Evolutionary conservation across 2,888 invertebrate genomes (phyloP), one percentile per base, ranked within the genome.

Genomic region (Isotomurus palustris): DNA sequence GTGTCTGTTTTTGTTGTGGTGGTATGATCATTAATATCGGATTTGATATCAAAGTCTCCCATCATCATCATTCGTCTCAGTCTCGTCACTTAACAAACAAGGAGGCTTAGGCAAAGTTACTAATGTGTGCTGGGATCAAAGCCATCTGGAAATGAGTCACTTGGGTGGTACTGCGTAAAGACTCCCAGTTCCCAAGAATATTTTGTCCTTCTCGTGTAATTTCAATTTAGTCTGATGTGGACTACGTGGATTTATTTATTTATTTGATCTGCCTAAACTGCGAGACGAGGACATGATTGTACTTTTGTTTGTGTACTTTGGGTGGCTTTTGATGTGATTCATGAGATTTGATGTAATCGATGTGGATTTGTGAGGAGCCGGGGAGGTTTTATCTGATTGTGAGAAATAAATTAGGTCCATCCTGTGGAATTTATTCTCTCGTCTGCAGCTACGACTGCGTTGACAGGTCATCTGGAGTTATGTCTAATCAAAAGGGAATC

Each of bases 321-420:
- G 43, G 43, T 43, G 43, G 43, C 22, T 22, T 43, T 19, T n/a
- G n/a, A 6, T 55, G 54, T 61, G 61, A 61, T 61, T 61, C 61
- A 61, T 61, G 61, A 52, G 61, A 58, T 60, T 60, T 57, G 60
- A 60, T 61, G 61, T 43, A 58, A 61, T 61, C 61, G 61, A 58
- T n/a, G n/a, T 45, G 56, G 60, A 56, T 56, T 56, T 53, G 60
- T 52, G 60, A 56, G 60, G 38, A 38, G 38, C 38, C 38, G 43
- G 43, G 24, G 3, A 22, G 43, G 19, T 12, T 12, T 17, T 21
- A 24, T 43, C 24, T 21, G 21, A 21, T 43, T 43, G 19, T 43
- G 17, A 43, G 43, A 43, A 43, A 43, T 43, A 43, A 43, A 43
- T 43, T 43, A 38, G 38, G 6, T 14, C 38, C 38, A 14, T 43